phyloP scores from a whole-genome alignment of 2,888 invertebrate genomes.

The Lamellibrachia satsuma region DNA sequence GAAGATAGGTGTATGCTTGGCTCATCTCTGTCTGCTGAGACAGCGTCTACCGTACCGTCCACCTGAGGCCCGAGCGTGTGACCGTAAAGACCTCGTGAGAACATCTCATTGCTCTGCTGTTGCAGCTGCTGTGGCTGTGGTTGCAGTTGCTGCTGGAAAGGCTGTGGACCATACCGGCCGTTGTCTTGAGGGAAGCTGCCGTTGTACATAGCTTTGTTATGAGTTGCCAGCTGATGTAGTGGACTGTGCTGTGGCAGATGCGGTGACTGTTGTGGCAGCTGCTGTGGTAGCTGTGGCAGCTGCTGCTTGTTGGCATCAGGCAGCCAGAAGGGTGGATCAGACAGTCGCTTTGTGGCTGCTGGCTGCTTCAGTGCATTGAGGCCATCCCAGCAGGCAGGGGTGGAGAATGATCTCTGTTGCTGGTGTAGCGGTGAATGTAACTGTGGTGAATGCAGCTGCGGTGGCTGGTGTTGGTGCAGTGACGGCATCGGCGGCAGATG shows the following conservation, averaged over 20 bases:
- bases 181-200: not conserved
- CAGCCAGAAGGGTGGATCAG: not conserved
- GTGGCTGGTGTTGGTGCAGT: slow-evolving; percentile 14
- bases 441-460: slow-evolving; percentile 6
- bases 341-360: not conserved
- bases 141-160: not conserved
- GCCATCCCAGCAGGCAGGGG: not conserved
- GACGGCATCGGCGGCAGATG: not conserved
- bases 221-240: not conserved
- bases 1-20: slow-evolving; percentile 42
- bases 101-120: not conserved
- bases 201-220: slow-evolving; percentile 14
- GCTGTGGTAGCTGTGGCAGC: slow-evolving; percentile 14
- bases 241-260: slow-evolving; percentile 7
- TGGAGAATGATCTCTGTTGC: not conserved
- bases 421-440: not conserved
- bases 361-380: not conserved
- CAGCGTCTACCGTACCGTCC: slow-evolving; percentile 34
- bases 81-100: not conserved
- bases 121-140: not conserved
- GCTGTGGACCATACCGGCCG: not conserved
- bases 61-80: not conserved
- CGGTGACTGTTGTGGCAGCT: slow-evolving; percentile 14
- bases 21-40: slow-evolving; percentile 48
- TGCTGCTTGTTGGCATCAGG: not conserved